These are phyloP conservation scores for Ormyrus pomaceus DNA, from an alignment of 2,888 invertebrate genomes.

Conservation along the genomic window DNA sequence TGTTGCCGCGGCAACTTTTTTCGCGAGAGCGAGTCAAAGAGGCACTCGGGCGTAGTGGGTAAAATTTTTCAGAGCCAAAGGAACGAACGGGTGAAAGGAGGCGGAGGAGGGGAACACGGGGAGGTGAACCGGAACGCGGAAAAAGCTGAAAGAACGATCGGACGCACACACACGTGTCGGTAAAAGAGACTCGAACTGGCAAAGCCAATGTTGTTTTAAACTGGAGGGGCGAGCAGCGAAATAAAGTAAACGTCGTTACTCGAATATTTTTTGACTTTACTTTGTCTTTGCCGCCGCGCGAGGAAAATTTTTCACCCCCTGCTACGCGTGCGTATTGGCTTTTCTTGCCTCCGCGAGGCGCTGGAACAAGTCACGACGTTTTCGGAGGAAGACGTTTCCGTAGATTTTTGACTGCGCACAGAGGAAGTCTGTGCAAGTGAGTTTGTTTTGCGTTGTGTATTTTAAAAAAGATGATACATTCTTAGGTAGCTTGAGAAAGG, in stretches of 20 bases:
- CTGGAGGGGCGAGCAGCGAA: conserved; percentile 11
- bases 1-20: too few species aligned
- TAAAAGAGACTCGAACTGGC: not conserved
- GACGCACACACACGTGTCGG: not conserved
- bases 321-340: too few species aligned
- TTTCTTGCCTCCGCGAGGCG: too few species aligned
- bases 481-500: too few species aligned
- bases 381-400: too few species aligned
- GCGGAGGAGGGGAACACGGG: not conserved
- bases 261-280: not conserved
- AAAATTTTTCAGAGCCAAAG: conserved; percentile 1
- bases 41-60: not conserved
- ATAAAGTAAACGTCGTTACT: conserved; percentile 8
- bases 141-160: conserved; percentile 28
- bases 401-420: too few species aligned
- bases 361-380: too few species aligned
- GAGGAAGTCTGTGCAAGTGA: too few species aligned
- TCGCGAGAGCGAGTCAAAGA: not conserved
- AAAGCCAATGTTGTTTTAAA: conserved; percentile 28
- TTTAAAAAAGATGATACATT: too few species aligned
- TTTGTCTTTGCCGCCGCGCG: not conserved
- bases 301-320: too few species aligned
- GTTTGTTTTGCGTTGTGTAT: too few species aligned
- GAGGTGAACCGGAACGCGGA: not conserved
- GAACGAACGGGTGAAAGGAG: conserved; percentile 17